Percentiles rank a stretch among this genome's conserved stretches.
phyloP scores from a whole-genome alignment of 2,888 invertebrate genomes.

The Agrochola lota region DNA sequence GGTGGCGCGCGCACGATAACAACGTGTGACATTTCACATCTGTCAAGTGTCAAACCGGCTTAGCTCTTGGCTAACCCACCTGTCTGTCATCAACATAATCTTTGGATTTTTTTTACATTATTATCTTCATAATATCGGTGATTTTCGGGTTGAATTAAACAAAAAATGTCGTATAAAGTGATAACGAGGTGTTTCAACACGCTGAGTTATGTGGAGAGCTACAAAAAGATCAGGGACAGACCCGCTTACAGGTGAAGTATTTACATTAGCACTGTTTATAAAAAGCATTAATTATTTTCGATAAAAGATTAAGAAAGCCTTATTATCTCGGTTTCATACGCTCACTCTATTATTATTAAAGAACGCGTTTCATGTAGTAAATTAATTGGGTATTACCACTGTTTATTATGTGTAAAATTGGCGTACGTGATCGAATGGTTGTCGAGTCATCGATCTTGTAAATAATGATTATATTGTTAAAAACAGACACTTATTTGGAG shows the following conservation, averaged over 20 bases:
- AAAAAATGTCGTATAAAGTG: slow-evolving; percentile 84
- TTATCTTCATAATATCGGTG: slow-evolving; percentile 9
- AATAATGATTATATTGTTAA: slow-evolving; percentile 24
- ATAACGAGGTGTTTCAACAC: slow-evolving; percentile 80
- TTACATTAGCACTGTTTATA: slow-evolving; percentile 28
- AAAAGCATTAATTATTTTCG: no score
- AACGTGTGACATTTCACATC: slow-evolving; percentile 65
- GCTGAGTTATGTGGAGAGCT: slow-evolving; percentile 84
- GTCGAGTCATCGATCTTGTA: slow-evolving; percentile 46
- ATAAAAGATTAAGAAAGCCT: not conserved
- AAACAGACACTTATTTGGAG: slow-evolving; percentile 3
- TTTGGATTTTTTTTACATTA: slow-evolving; percentile 23
- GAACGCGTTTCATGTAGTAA: not conserved
- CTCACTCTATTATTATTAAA: not conserved
- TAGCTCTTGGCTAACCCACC: slow-evolving; percentile 10
- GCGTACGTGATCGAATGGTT: slow-evolving; percentile 58
- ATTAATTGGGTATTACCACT: not conserved
- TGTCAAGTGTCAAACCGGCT: slow-evolving; percentile 63
- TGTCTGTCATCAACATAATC: slow-evolving; percentile 70
- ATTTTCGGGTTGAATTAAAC: slow-evolving; percentile 28
- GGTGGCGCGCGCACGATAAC: slow-evolving; percentile 76
- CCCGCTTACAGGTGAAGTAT: slow-evolving; percentile 79
- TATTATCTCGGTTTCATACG: not conserved
- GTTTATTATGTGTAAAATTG: slow-evolving; percentile 16
- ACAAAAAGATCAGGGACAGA: slow-evolving; percentile 82